Conservation (phyloP, 1,140 invertebrate genomes). For the Neuroterus valhalla region DNA sequence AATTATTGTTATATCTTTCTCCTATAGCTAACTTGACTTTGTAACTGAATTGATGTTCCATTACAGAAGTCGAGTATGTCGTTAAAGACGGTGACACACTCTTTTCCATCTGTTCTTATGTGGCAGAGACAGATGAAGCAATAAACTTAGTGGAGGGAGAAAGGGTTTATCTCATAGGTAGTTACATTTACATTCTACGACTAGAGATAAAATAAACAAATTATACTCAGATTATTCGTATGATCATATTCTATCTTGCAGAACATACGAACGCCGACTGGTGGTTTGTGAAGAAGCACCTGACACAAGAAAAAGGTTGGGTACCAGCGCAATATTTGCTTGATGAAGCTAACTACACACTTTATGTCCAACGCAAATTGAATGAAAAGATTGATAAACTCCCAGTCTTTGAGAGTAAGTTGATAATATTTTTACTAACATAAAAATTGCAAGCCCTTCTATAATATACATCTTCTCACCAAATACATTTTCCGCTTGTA, state of each 20-base stretch:
- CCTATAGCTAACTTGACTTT: slow-evolving; percentile 4
- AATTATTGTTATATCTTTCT: slow-evolving; percentile 32
- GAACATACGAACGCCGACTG: slow-evolving; percentile 88
- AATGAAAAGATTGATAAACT: slow-evolving; percentile 94
- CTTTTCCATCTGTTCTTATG: slow-evolving; percentile 89
- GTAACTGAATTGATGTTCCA: slow-evolving; percentile 36
- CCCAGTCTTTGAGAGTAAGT: slow-evolving; percentile 93
- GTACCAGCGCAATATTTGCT: slow-evolving; percentile 92
- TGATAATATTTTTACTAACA: slow-evolving; percentile 19
- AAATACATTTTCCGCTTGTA: slow-evolving; percentile 64
- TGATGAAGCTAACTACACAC: slow-evolving; percentile 86
- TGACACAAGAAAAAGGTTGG: slow-evolving; percentile 94
- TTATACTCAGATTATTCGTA: slow-evolving; percentile 6
- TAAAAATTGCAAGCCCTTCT: neutral
- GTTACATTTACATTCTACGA: slow-evolving; percentile 32
- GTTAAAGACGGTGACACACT: slow-evolving; percentile 85
- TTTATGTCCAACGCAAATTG: slow-evolving; percentile 90
- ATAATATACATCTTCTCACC: neutral
- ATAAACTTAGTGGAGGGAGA: slow-evolving; percentile 94
- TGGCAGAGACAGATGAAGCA: slow-evolving; percentile 90
- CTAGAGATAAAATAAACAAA: too few relatives aligned
- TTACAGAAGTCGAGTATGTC: slow-evolving; percentile 63
- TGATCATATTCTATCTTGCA: slow-evolving; percentile 56
- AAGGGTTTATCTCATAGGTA: slow-evolving; percentile 89
- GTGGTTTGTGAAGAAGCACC: slow-evolving; percentile 94